Evolutionary conservation across 2,113 vertebrate species (phyloP).

Genomic region (Hiodon alosoides): DNA sequence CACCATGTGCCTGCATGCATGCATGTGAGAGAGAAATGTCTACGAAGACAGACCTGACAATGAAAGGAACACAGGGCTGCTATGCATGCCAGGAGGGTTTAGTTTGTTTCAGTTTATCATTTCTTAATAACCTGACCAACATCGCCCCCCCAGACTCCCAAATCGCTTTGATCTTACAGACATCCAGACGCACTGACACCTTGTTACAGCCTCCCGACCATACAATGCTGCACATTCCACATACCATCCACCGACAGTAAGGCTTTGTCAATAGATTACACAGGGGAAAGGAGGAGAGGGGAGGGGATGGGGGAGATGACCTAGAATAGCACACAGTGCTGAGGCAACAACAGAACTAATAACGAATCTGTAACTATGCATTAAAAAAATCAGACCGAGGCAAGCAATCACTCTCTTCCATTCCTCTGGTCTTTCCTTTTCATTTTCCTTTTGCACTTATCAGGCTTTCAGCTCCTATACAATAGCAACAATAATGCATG

Average conservation of each 20-base stretch:
- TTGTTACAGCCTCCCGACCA: slow-evolving; percentile 21
- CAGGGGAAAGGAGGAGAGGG: slow-evolving; percentile 17
- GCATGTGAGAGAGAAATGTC: neutral
- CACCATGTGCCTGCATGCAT: slow-evolving; percentile 15
- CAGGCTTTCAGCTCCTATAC: neutral
- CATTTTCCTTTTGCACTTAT: neutral
- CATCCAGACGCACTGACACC: slow-evolving; percentile 22
- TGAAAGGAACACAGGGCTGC: neutral
- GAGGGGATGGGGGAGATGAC: slow-evolving; percentile 31
- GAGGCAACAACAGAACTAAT: slow-evolving; percentile 34
- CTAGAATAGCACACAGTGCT: slow-evolving; percentile 39
- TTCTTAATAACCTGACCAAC: slow-evolving; percentile 4
- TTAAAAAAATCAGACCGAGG: slow-evolving; percentile 24
- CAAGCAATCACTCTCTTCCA: neutral
- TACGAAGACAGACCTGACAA: neutral
- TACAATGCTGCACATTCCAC: slow-evolving; percentile 15
- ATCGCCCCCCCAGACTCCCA: neutral
- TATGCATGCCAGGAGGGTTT: neutral
- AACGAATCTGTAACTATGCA: slow-evolving; percentile 21
- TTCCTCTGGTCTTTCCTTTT: neutral
- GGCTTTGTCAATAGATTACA: slow-evolving; percentile 40
- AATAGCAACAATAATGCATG: neutral
- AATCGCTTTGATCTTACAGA: slow-evolving; percentile 5
- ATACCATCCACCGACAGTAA: slow-evolving; percentile 4
- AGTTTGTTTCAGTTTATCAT: slow-evolving; percentile 10